Evolutionary conservation across 2,888 invertebrate genomes (phyloP).

Genomic region (Galerucella pusilla): DNA sequence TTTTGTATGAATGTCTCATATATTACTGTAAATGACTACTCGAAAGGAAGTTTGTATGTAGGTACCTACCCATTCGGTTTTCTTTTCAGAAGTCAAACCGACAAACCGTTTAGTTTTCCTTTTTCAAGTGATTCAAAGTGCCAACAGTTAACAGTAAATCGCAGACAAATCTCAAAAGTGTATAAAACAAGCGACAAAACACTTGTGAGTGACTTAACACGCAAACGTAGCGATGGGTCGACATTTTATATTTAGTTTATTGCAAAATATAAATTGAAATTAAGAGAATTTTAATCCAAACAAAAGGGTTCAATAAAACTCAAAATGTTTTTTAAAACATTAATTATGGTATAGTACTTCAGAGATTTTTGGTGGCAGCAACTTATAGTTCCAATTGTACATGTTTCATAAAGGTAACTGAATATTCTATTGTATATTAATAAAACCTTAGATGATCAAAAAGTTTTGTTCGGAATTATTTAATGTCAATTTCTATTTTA

Average conservation of each 20-base stretch:
- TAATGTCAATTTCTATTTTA: no score
- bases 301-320: no score
- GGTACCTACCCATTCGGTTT: slow-evolving; percentile 4
- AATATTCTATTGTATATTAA: no score
- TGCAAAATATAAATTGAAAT: neutral
- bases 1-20: slow-evolving; percentile 41
- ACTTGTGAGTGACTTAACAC: neutral
- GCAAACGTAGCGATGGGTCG: neutral
- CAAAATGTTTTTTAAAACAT: no score
- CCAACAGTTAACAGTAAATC: neutral
- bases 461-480: no score
- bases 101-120: slow-evolving; percentile 1
- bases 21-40: slow-evolving; percentile 30
- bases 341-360: no score
- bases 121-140: neutral
- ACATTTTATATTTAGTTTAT: neutral
- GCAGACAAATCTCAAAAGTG: neutral
- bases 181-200: neutral
- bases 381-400: no score
- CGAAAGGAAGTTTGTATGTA: neutral
- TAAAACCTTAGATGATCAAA: no score
- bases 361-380: no score
- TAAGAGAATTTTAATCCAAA: neutral
- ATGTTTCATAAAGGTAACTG: no score
- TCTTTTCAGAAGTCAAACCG: slow-evolving; percentile 9